A percentile compares a stretch with the other conserved stretches of the same genome.
phyloP scores from a whole-genome alignment of 1,140 invertebrate genomes.

The Streblospio benedicti region DNA sequence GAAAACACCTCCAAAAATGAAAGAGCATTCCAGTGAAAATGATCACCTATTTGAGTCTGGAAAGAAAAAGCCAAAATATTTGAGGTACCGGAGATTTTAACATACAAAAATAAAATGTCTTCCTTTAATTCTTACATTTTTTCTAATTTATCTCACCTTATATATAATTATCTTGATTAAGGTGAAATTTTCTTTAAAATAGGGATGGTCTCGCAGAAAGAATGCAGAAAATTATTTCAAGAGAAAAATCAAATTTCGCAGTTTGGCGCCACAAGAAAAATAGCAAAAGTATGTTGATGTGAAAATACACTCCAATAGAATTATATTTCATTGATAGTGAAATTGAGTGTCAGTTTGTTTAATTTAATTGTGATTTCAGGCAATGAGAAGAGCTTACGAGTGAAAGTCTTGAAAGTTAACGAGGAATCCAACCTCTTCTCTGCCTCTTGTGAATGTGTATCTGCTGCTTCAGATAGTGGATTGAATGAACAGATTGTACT shows the following conservation, averaged over 20 bases:
- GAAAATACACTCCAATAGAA: background rate
- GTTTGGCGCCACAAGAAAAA: constrained; percentile 5
- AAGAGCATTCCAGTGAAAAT: background rate
- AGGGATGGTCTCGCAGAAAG: constrained; percentile 7
- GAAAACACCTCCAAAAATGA: background rate
- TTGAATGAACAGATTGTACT: background rate
- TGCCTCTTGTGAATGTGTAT: too few species aligned
- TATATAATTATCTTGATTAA: background rate
- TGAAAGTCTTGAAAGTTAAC: too few species aligned
- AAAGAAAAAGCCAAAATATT: constrained; percentile 9
- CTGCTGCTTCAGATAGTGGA: background rate
- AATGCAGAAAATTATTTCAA: background rate
- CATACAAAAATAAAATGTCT: background rate
- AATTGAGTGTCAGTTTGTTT: too few species aligned
- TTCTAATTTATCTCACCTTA: background rate
- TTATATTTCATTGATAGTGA: too few species aligned
- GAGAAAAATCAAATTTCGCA: constrained; percentile 4
- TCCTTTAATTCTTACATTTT: background rate
- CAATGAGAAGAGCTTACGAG: too few species aligned
- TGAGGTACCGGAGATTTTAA: background rate
- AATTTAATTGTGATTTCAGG: too few species aligned
- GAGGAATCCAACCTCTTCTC: too few species aligned
- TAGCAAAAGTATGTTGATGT: background rate
- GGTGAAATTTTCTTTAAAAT: background rate
- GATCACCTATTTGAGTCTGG: background rate